A percentile compares a stretch with the other conserved stretches of the same genome.
phyloP scores from a whole-genome alignment of 64 coral and sea anemone genomes.

The Platygyra sinensis region DNA sequence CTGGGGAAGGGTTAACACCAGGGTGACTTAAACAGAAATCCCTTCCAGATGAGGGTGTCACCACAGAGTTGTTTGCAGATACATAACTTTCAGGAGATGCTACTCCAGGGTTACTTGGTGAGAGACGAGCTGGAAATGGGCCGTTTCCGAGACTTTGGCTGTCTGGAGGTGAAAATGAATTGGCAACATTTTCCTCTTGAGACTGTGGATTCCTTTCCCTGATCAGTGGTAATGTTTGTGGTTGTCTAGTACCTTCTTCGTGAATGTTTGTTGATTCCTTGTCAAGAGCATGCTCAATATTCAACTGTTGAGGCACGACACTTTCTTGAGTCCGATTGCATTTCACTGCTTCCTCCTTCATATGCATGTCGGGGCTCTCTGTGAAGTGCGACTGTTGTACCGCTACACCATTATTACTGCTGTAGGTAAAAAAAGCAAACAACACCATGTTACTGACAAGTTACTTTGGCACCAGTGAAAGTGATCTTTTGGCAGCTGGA shows the following conservation, averaged over 20 bases:
- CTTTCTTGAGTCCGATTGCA: neutral
- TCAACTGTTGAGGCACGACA: neutral
- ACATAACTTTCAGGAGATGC: no score
- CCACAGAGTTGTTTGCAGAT: no score
- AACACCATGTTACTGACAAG: neutral
- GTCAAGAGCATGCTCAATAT: neutral
- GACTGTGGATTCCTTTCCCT: neutral
- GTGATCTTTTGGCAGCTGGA: no score
- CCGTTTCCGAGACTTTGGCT: neutral
- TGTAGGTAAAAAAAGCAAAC: neutral
- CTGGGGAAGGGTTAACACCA: neutral
- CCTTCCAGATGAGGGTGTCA: no score
- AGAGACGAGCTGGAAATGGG: no score
- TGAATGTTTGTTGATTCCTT: neutral
- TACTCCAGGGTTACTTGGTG: neutral
- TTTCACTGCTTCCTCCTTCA: neutral
- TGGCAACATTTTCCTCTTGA: neutral
- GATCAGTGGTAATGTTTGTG: no score
- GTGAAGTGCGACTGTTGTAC: neutral
- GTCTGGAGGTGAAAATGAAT: neutral
- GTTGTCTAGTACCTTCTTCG: neutral
- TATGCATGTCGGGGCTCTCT: neutral
- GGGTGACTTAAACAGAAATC: neutral
- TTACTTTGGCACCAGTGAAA: neutral
- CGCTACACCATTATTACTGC: neutral